Evolutionary conservation across 23 tunicate genomes (phyloP).

Genomic region (Styela clava): DNA sequence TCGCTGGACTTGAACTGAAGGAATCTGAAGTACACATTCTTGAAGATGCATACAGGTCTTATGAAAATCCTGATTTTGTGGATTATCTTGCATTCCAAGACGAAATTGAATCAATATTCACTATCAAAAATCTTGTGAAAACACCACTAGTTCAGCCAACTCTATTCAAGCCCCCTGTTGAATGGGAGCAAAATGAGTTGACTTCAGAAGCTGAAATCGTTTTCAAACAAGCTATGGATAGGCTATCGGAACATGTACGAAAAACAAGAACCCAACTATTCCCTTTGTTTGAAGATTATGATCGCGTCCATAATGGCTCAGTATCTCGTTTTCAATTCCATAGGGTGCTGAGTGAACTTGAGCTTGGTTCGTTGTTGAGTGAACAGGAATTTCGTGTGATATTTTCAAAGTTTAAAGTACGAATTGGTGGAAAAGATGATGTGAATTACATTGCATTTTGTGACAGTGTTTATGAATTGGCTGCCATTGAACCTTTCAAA

Average conservation of each 20-base stretch:
- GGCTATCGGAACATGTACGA: constrained; percentile 68
- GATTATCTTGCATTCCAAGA: constrained; percentile 67
- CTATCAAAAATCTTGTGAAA: constrained; percentile 72
- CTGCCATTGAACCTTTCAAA: constrained; percentile 56
- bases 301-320: constrained; percentile 78
- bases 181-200: constrained; percentile 80
- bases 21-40: constrained; percentile 83
- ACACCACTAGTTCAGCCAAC: constrained; percentile 59
- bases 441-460: constrained; percentile 89
- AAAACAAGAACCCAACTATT: constrained; percentile 76
- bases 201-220: constrained; percentile 52
- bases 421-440: constrained; percentile 77
- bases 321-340: constrained; percentile 69
- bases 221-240: constrained; percentile 48
- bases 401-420: constrained; percentile 55
- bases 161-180: constrained; percentile 84
- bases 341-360: constrained; percentile 77
- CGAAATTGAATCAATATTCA: constrained; percentile 82
- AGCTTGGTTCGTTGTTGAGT: constrained; percentile 57
- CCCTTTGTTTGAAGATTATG: constrained; percentile 90
- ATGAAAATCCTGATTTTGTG: constrained; percentile 60
- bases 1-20: constrained; percentile 67
- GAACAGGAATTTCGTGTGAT: constrained; percentile 66
- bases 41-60: constrained; percentile 45
- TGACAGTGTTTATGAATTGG: constrained; percentile 67